Conservation (phyloP, 2,113 vertebrate genomes). For the Noctilio leporinus region DNA sequence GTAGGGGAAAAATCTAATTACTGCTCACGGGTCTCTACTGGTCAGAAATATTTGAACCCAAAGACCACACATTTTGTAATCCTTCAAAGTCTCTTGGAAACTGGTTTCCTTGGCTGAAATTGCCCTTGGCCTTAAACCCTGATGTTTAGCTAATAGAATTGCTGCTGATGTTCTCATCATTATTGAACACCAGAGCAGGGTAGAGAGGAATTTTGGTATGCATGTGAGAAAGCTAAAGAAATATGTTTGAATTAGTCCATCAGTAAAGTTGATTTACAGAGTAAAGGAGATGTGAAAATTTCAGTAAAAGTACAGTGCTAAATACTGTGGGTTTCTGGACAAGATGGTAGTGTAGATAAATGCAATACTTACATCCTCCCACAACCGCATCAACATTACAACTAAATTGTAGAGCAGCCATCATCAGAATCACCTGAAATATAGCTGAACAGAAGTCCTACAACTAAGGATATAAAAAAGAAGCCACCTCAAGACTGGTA, state of each 20-base stretch:
- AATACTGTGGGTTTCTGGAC: not conserved
- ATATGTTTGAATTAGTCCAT: not conserved
- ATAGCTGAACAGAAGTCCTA: not conserved
- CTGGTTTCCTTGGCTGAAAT: not conserved
- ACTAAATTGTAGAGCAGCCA: not conserved
- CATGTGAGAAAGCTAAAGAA: not conserved
- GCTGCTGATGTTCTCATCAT: not conserved
- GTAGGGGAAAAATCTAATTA: not conserved
- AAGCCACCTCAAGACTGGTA: not conserved
- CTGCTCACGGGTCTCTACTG: not conserved
- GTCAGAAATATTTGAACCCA: not conserved
- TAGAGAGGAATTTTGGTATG: not conserved
- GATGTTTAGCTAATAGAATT: not conserved
- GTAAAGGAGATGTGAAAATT: not conserved
- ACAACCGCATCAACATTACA: not conserved
- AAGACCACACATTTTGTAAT: not conserved
- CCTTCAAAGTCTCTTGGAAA: not conserved
- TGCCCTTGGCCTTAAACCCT: not conserved
- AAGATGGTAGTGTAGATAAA: not conserved
- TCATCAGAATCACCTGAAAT: not conserved
- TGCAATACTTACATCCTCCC: not conserved
- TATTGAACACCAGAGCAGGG: not conserved
- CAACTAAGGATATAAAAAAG: not conserved
- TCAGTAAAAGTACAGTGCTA: not conserved
- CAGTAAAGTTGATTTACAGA: not conserved